Percentiles rank a stretch among this genome's conserved stretches.
These are phyloP conservation scores for Rhineura floridana DNA, from an alignment of 2,113 vertebrate species.

Conservation along the genomic window DNA sequence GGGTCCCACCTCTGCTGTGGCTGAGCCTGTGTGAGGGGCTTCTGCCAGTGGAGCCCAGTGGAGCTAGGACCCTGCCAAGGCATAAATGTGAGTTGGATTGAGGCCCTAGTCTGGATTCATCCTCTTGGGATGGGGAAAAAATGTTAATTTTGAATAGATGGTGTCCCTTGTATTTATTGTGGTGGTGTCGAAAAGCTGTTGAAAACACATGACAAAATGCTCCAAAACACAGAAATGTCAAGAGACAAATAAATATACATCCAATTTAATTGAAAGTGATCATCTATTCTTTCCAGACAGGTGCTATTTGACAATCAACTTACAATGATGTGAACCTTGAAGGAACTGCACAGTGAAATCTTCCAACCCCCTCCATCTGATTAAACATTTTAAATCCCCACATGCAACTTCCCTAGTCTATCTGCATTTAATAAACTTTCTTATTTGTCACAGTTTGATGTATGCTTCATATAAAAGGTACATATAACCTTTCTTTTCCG, in stretches of 20 bases:
- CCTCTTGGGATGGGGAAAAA: not conserved
- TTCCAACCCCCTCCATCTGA: not conserved
- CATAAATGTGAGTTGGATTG: too few species aligned
- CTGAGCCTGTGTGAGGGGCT: too few species aligned
- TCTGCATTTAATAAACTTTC: conserved; percentile 49
- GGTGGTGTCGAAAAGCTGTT: not conserved
- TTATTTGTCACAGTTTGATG: conserved; percentile 55
- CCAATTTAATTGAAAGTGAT: not conserved
- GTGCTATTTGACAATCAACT: not conserved
- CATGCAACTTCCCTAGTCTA: not conserved
- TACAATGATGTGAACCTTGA: not conserved
- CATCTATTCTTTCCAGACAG: not conserved
- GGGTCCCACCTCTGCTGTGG: too few species aligned
- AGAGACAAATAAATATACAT: conserved; percentile 1
- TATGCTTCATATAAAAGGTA: conserved; percentile 34
- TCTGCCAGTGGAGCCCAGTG: too few species aligned
- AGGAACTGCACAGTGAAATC: not conserved
- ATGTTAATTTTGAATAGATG: not conserved
- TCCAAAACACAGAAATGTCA: not conserved
- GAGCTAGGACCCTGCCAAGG: too few species aligned
- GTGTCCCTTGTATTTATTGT: not conserved
- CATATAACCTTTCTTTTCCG: conserved; percentile 70
- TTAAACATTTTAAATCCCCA: conserved; percentile 1
- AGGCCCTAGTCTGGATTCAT: too few species aligned
- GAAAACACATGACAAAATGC: not conserved